These are phyloP conservation scores for Ophthalmolycus amberensis DNA, from an alignment of 2,113 vertebrate genomes.

Conservation along the genomic window DNA sequence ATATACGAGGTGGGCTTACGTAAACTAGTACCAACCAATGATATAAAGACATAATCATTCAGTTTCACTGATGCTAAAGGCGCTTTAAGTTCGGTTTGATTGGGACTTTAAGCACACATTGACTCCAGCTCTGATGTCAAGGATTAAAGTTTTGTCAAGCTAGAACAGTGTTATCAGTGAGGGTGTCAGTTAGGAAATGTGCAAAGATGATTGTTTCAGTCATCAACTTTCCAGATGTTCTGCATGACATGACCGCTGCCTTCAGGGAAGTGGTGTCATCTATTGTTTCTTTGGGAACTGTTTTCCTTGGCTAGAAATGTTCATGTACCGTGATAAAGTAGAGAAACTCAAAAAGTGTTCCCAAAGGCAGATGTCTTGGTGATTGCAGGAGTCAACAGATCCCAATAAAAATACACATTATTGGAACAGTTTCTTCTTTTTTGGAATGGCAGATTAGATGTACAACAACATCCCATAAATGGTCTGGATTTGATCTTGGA, in stretches of 20 bases:
- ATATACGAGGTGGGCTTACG: neutral
- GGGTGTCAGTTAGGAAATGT: slow-evolving; percentile 42
- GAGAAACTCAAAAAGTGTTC: slow-evolving; percentile 10
- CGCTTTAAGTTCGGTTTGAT: neutral
- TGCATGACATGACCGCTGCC: slow-evolving; percentile 52
- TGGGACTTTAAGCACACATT: neutral
- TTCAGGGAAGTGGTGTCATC: slow-evolving; percentile 74
- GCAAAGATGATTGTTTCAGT: slow-evolving; percentile 55
- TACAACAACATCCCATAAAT: neutral
- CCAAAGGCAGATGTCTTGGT: slow-evolving; percentile 8
- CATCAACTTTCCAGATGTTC: slow-evolving; percentile 75
- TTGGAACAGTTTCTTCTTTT: neutral
- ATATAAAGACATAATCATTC: neutral
- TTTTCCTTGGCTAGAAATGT: slow-evolving; percentile 54
- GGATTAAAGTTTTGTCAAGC: slow-evolving; percentile 16
- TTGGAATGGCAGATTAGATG: neutral
- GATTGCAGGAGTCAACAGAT: slow-evolving; percentile 14
- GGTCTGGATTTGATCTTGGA: neutral
- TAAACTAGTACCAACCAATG: neutral
- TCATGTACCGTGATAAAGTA: neutral
- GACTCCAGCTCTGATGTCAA: slow-evolving; percentile 1
- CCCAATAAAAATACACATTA: neutral
- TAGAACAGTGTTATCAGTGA: slow-evolving; percentile 40
- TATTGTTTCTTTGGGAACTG: slow-evolving; percentile 62
- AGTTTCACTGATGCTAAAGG: neutral